phyloP scores from a whole-genome alignment of 2,888 invertebrate genomes.

The Gasteruption jaculator region DNA sequence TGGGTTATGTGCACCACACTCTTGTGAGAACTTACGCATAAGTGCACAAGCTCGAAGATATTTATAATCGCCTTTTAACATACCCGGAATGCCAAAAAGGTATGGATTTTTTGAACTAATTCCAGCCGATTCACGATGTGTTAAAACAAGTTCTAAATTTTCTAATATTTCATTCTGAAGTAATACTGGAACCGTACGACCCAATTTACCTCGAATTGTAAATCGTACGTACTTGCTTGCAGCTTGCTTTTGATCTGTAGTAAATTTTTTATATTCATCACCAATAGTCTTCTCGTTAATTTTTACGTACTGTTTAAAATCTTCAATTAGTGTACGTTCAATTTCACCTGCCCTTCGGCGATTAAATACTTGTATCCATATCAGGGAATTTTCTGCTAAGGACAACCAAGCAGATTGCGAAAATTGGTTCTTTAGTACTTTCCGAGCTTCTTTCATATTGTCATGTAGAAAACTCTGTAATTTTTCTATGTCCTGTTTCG shows the following conservation, averaged over 20 bases:
- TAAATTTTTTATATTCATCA: slow-evolving; percentile 10
- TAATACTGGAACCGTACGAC: slow-evolving; percentile 16
- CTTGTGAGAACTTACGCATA: slow-evolving; percentile 5
- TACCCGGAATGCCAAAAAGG: too few species aligned
- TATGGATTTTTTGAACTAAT: too few species aligned
- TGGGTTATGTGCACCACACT: slow-evolving; percentile 3
- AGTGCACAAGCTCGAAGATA: slow-evolving; percentile 1
- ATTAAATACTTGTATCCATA: slow-evolving; percentile 20
- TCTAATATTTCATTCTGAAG: slow-evolving; percentile 6
- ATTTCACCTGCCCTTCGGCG: slow-evolving; percentile 21
- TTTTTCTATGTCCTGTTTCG: slow-evolving; percentile 13
- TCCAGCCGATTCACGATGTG: slow-evolving; percentile 8
- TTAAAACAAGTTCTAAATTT: slow-evolving; percentile 12
- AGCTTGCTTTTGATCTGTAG: slow-evolving; percentile 2
- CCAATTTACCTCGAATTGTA: slow-evolving; percentile 13
- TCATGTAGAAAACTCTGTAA: slow-evolving; percentile 8
- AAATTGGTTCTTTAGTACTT: slow-evolving; percentile 7
- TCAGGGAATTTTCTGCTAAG: slow-evolving; percentile 9
- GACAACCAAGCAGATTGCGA: slow-evolving; percentile 3
- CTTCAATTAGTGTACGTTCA: slow-evolving; percentile 14
- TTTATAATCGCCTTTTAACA: too few species aligned
- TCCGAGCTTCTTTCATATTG: slow-evolving; percentile 3
- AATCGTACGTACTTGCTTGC: slow-evolving; percentile 14
- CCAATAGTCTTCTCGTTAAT: slow-evolving; percentile 13
- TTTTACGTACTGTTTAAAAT: slow-evolving; percentile 11